A percentile compares a stretch with the other conserved stretches of the same genome.
Evolutionary conservation across 2,113 vertebrate genomes (phyloP).

Genomic region (Tachuris rubrigastra): DNA sequence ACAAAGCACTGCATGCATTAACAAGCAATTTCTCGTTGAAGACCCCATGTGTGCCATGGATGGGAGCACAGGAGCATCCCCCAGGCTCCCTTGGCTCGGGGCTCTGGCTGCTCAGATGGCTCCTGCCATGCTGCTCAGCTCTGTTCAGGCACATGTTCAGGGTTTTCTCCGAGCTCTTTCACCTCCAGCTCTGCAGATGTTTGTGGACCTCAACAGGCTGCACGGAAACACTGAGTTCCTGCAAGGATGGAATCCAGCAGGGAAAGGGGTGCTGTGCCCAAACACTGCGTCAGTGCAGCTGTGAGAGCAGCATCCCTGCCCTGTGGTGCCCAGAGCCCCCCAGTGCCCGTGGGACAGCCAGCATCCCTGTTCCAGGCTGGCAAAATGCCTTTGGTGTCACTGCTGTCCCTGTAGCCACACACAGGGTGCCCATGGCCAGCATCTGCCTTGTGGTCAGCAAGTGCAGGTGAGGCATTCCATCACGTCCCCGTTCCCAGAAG

Average conservation of each 20-base stretch:
- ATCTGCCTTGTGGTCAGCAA: not conserved
- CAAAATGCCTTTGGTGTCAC: not conserved
- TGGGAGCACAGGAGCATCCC: not conserved
- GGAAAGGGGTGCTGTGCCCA: not conserved
- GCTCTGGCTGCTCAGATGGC: not conserved
- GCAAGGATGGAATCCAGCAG: not conserved
- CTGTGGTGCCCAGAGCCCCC: not conserved
- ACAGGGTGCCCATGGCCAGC: not conserved
- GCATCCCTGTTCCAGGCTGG: not conserved
- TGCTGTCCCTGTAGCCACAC: fast-evolving
- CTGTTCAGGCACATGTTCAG: fast-evolving
- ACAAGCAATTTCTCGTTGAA: not conserved
- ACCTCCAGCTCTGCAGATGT: not conserved
- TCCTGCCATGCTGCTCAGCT: fast-evolving
- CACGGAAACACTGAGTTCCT: not conserved
- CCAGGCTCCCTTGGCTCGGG: fast-evolving
- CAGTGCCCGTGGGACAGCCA: not conserved
- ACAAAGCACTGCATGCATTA: not conserved
- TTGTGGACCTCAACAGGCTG: not conserved
- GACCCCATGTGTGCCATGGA: not conserved
- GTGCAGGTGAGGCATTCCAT: too few species aligned
- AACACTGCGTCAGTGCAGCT: not conserved
- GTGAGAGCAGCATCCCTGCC: fast-evolving
- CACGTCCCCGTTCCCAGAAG: fast-evolving
- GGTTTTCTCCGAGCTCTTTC: not conserved